phyloP scores from a whole-genome alignment of 2,113 vertebrate genomes.

The Ploceus nigricollis region DNA sequence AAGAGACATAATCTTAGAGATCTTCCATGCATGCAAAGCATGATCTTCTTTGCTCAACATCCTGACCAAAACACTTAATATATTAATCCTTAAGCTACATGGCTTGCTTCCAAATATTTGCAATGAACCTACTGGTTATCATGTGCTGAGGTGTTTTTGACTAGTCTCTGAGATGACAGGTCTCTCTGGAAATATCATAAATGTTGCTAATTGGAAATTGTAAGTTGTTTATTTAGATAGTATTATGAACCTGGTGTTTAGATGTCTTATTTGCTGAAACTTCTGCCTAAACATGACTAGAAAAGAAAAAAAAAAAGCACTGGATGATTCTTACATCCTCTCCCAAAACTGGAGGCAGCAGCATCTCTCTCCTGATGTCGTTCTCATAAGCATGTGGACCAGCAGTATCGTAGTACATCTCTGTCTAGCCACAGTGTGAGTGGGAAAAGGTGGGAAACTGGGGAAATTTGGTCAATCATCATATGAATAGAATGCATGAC shows the following conservation, averaged over 20 bases:
- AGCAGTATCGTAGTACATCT: fast-evolving
- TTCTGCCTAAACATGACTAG: background rate
- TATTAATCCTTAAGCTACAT: background rate
- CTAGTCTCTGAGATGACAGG: background rate
- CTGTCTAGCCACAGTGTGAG: background rate
- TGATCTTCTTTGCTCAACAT: background rate
- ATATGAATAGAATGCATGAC: background rate
- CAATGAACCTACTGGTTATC: background rate
- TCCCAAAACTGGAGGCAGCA: background rate
- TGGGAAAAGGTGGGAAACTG: background rate
- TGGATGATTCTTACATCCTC: background rate
- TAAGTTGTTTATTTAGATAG: background rate
- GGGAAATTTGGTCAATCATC: background rate
- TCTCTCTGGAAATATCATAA: background rate
- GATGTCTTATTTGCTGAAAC: background rate
- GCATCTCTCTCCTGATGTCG: background rate
- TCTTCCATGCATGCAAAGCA: background rate
- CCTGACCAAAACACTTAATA: background rate
- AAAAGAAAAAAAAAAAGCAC: background rate
- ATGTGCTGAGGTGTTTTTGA: background rate
- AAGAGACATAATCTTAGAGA: background rate
- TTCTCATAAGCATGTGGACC: background rate
- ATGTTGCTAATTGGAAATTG: background rate
- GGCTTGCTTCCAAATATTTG: background rate
- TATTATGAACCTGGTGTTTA: background rate